Evolutionary conservation across 1,140 invertebrate genomes (phyloP).

Genomic region (Augochlora pura): DNA sequence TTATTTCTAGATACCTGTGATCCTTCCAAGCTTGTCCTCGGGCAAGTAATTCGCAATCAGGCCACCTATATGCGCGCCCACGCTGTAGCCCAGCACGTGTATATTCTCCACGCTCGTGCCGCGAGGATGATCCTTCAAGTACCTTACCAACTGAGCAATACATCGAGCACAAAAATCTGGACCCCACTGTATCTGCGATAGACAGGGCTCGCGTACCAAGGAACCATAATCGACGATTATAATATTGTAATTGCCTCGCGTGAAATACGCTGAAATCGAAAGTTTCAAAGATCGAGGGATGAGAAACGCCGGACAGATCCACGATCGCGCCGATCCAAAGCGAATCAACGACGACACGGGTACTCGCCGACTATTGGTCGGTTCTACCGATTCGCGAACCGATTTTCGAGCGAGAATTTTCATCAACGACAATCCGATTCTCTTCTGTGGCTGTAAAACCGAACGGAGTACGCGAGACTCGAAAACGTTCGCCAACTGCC

Average conservation of each 20-base stretch:
- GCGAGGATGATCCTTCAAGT: conserved; percentile 88
- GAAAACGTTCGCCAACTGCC: too few relatives aligned
- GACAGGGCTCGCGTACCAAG: conserved; percentile 90
- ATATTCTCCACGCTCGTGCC: conserved; percentile 86
- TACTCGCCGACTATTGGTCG: too few relatives aligned
- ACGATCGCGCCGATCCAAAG: not conserved
- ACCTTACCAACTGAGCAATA: conserved; percentile 89
- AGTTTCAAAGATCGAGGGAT: conserved; percentile 30
- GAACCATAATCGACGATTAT: conserved; percentile 92
- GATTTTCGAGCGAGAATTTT: too few relatives aligned
- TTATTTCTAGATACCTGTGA: conserved; percentile 83
- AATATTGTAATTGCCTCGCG: conserved; percentile 89
- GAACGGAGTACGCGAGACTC: too few relatives aligned
- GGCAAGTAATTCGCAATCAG: conserved; percentile 88
- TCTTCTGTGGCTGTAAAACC: too few relatives aligned
- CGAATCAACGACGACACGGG: not conserved
- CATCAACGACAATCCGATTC: too few relatives aligned
- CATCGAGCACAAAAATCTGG: conserved; percentile 89
- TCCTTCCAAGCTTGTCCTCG: conserved; percentile 87
- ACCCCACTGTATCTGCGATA: conserved; percentile 91
- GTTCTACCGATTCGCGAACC: too few relatives aligned
- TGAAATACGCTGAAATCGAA: conserved; percentile 85
- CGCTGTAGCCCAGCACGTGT: conserved; percentile 91
- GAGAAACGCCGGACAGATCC: not conserved
- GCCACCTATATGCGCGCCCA: conserved; percentile 92